Evolutionary conservation across 2,888 invertebrate species (phyloP), one percentile per base, ranked within the genome.

Genomic region (Linnaemya tessellans): DNA sequence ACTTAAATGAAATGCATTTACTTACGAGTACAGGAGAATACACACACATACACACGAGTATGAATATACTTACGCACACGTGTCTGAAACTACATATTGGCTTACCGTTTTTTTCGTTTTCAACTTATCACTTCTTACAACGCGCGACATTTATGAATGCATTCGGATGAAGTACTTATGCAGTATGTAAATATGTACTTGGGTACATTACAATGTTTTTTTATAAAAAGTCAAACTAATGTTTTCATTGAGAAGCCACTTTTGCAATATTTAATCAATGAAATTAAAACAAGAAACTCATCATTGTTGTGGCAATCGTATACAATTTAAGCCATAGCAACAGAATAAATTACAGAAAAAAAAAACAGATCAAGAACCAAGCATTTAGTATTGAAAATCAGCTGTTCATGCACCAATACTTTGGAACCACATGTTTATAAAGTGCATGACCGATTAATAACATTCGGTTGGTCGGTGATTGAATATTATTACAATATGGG

Each of bases 221-320:
- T 20, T 30, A 49, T 7, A 30, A 54, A 56, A 75, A 75, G 3
- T 56, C 25, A 20, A 54, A 7, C 0, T 30, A 64, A 54, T 54
- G 13, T 58, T 77, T 30, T 18, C n/a, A 46, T 22, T 25, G 7
- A 43, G n/a, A n/a, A n/a, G 1, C 35, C 35, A 5, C 13, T 13
- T 30, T 64, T 65, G 4, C 22, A 51, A 30, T 74, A 51, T 81
- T 68, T 43, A 81, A 81, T 81, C 80, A 74, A 81, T 81, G 30
- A 54, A 75, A 62, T 35, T 67, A 51, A 51, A 60, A 60, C 41
- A 67, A 41, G 41, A 67, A 49, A 35, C 10, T 51, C 15, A 60
- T 60, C 49, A 75, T 68, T 74, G 74, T 75, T 81, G 74, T 81
- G 80, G 35, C 43, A 35, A 62, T 74, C 3, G 3, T 9, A 20